phyloP scores from a whole-genome alignment of 2,113 vertebrate genomes.

The Phalacrocorax aristotelis region DNA sequence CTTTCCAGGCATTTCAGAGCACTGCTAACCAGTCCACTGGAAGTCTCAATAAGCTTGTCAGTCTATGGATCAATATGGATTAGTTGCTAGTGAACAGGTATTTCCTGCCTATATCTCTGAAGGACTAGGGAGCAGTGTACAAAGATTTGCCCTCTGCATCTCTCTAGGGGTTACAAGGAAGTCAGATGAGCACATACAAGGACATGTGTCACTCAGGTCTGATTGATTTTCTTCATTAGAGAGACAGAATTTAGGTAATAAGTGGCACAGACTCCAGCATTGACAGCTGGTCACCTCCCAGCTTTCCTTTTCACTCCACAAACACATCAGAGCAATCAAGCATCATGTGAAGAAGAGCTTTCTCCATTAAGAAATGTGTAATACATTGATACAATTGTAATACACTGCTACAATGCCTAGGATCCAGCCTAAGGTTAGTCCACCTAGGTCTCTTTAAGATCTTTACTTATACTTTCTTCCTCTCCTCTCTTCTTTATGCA shows the following conservation, averaged over 20 bases:
- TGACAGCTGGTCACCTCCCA: background rate
- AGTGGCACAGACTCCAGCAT: background rate
- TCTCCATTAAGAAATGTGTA: background rate
- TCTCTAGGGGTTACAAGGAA: background rate
- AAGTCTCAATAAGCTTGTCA: background rate
- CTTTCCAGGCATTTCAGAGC: background rate
- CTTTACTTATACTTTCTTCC: background rate
- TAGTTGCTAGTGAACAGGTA: background rate
- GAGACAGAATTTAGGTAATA: background rate
- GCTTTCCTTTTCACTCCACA: background rate
- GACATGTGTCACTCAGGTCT: background rate
- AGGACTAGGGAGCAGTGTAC: background rate
- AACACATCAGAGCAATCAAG: background rate
- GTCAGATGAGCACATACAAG: background rate
- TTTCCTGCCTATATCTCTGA: background rate
- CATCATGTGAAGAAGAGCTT: background rate
- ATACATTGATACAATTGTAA: background rate
- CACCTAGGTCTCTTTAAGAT: background rate
- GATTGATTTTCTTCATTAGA: background rate
- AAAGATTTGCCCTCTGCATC: background rate
- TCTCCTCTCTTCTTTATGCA: background rate
- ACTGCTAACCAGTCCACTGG: background rate
- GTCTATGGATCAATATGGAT: background rate
- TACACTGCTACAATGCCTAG: background rate
- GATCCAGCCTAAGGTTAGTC: background rate